phyloP scores from a whole-genome alignment of 2,113 vertebrate species.

The Halichoeres trimaculatus region DNA sequence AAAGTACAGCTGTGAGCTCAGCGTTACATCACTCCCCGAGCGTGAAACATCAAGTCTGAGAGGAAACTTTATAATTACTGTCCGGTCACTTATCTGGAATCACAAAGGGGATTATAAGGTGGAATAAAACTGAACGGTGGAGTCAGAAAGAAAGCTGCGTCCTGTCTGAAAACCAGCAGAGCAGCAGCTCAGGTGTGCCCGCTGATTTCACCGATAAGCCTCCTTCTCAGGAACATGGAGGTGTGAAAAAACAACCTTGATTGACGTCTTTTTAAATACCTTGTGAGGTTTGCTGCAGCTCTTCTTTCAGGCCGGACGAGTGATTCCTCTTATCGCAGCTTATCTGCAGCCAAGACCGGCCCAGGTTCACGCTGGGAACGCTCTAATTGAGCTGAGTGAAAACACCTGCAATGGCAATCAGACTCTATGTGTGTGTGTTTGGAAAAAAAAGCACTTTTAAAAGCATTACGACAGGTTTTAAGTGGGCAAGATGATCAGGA shows the following conservation, averaged over 20 bases:
- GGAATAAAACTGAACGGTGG: conserved; percentile 33
- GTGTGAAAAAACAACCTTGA: not conserved
- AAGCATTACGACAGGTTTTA: too few species aligned
- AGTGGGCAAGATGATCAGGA: too few species aligned
- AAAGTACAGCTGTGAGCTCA: conserved; percentile 40
- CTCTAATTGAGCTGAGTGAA: not conserved
- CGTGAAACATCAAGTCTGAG: conserved; percentile 4
- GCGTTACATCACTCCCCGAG: conserved; percentile 30
- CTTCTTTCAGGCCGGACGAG: not conserved
- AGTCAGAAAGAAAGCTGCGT: not conserved
- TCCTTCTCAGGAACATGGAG: conserved; percentile 15
- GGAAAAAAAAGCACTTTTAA: too few species aligned
- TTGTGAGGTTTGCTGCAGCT: not conserved
- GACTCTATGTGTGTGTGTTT: not conserved
- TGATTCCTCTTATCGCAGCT: not conserved
- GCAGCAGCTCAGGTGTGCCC: not conserved
- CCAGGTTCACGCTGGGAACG: not conserved
- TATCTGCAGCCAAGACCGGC: not conserved
- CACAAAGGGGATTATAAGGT: conserved; percentile 7
- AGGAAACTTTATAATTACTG: conserved; percentile 51
- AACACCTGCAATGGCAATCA: not conserved
- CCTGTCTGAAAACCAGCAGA: conserved; percentile 8
- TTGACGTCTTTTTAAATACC: not conserved
- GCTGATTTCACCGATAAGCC: not conserved
- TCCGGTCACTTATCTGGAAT: conserved; percentile 36